Conservation (phyloP, 2,797 vertebrate species). For the Darevskia nairensis region DNA sequence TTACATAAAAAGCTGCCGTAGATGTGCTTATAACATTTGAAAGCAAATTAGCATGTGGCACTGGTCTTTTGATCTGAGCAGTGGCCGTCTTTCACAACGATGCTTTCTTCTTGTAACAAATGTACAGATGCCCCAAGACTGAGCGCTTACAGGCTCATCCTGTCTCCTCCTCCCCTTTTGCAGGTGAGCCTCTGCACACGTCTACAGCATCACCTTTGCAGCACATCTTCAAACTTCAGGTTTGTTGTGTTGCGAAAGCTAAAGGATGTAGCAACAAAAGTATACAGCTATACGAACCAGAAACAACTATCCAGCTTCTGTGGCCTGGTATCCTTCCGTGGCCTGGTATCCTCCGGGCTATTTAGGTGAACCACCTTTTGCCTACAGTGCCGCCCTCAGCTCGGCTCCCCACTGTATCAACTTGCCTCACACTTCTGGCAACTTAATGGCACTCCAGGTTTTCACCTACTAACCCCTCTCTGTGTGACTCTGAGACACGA, state of each 20-base stretch:
- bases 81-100: slow-evolving; percentile 53
- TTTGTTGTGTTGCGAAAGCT: background rate
- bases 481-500: too few species aligned
- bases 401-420: too few species aligned
- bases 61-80: slow-evolving; percentile 64
- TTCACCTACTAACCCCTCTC: too few species aligned
- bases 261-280: background rate
- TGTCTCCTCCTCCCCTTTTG: background rate
- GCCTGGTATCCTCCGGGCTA: too few species aligned
- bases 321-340: too few species aligned
- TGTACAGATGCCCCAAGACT: slow-evolving; percentile 42
- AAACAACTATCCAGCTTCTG: too few species aligned
- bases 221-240: background rate
- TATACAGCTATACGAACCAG: background rate
- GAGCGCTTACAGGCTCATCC: slow-evolving; percentile 12
- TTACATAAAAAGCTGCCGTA: slow-evolving; percentile 55
- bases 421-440: too few species aligned
- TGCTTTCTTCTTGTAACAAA: slow-evolving; percentile 1
- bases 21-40: slow-evolving; percentile 66
- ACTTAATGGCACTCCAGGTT: too few species aligned
- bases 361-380: too few species aligned
- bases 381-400: too few species aligned
- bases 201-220: background rate
- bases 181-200: too few species aligned
- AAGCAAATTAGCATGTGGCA: slow-evolving; percentile 64